Conservation (phyloP, 2,888 invertebrate genomes). For the Fissipunctia ypsillon region DNA sequence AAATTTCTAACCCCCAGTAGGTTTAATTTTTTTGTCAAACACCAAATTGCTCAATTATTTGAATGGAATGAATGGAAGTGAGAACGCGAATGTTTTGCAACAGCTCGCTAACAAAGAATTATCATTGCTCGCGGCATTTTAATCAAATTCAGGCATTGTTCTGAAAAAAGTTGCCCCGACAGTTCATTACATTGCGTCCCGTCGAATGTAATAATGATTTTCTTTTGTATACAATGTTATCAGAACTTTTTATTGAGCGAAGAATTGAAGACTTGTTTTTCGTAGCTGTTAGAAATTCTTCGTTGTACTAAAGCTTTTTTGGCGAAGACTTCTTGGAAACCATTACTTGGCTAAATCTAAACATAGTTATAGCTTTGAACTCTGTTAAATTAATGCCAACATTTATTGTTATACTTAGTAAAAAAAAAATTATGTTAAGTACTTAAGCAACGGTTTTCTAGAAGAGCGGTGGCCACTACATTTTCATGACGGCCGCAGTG, state of each 20-base stretch:
- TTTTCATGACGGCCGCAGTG: too few relatives aligned
- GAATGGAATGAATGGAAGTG: constrained; percentile 47
- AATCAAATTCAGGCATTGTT: constrained; percentile 61
- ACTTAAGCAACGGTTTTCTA: too few relatives aligned
- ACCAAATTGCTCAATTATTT: constrained; percentile 46
- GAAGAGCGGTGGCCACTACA: too few relatives aligned
- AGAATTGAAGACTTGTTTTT: constrained; percentile 29
- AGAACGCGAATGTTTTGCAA: constrained; percentile 51
- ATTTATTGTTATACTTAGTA: not conserved
- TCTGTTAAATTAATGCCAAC: not conserved
- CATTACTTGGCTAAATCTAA: not conserved
- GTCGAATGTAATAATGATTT: constrained; percentile 37
- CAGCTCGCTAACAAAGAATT: constrained; percentile 56
- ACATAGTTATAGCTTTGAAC: constrained; percentile 1
- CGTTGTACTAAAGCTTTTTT: not conserved
- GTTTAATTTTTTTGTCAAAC: not conserved
- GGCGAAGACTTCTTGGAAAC: not conserved
- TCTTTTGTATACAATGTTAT: constrained; percentile 41
- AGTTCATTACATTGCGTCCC: constrained; percentile 52
- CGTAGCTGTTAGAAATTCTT: not conserved
- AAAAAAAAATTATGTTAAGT: not conserved
- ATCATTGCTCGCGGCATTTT: constrained; percentile 55
- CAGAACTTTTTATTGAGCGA: constrained; percentile 34
- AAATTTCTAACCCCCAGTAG: not conserved
- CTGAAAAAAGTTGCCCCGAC: constrained; percentile 44